These are phyloP conservation scores for Geotrupes spiniger DNA, from an alignment of 2,888 invertebrate genomes.

Conservation along the genomic window DNA sequence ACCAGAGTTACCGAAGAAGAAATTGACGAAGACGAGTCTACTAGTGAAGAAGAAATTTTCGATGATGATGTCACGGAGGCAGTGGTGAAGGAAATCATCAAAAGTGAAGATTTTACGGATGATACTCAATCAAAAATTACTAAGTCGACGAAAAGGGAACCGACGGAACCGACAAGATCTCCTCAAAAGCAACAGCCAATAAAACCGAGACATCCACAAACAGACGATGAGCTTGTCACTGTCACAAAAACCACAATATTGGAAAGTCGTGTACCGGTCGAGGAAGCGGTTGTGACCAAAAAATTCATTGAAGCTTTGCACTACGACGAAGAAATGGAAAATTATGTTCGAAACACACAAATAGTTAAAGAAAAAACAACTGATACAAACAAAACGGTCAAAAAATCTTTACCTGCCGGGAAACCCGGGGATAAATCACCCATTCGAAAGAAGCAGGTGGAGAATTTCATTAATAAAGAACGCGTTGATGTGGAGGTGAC, in stretches of 20 bases:
- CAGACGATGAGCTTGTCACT: constrained; percentile 15
- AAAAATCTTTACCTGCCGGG: constrained; percentile 32
- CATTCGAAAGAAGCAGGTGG: constrained; percentile 10
- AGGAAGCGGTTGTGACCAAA: constrained; percentile 41
- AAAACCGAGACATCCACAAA: constrained; percentile 16
- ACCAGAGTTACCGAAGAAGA: constrained; percentile 3
- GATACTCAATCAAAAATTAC: too few relatives aligned
- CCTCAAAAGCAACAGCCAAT: constrained; percentile 25
- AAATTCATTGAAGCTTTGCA: constrained; percentile 39
- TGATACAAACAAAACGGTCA: constrained; percentile 32
- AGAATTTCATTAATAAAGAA: constrained; percentile 29
- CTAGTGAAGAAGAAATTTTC: constrained; percentile 7
- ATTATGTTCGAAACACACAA: background rate
- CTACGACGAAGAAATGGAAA: constrained; percentile 35
- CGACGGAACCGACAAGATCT: constrained; percentile 19
- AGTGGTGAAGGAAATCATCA: constrained; percentile 20
- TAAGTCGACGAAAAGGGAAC: too few relatives aligned
- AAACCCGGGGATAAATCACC: constrained; percentile 21
- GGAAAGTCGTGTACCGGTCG: constrained; percentile 35
- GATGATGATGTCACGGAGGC: constrained; percentile 5
- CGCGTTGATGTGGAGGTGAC: constrained; percentile 23
- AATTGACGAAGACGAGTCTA: constrained; percentile 3
- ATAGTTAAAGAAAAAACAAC: background rate
- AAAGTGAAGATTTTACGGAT: too few relatives aligned
- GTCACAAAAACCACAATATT: constrained; percentile 11